Conservation (phyloP, 35 echinoderm and acorn worm genomes). For the Chiridota heheva region DNA sequence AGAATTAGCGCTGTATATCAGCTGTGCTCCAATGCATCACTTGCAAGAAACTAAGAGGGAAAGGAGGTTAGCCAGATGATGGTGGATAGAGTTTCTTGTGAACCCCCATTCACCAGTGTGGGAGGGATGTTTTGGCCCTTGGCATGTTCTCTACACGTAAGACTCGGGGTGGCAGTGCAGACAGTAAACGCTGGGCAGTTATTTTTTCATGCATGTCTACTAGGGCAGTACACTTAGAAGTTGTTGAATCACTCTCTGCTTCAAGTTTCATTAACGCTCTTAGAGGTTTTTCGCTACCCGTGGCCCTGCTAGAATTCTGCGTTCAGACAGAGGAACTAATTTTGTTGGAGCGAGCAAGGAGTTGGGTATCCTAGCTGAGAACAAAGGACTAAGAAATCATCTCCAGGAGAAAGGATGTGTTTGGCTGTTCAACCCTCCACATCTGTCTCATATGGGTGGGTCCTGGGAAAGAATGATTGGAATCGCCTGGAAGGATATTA, state of each 20-base stretch:
- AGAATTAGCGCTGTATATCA: too few species aligned
- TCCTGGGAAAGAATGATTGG: slow-evolving; percentile 40
- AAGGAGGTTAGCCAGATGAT: slow-evolving; percentile 8
- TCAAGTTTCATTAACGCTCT: slow-evolving; percentile 16
- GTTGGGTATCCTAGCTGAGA: neutral
- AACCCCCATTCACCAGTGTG: slow-evolving; percentile 42
- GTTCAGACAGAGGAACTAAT: slow-evolving; percentile 45
- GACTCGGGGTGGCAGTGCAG: slow-evolving; percentile 43
- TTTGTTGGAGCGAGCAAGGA: slow-evolving; percentile 38
- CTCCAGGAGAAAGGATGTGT: neutral
- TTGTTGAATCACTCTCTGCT: slow-evolving; percentile 17
- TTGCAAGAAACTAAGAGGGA: slow-evolving; percentile 50
- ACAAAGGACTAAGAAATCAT: neutral
- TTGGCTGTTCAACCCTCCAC: slow-evolving; percentile 35
- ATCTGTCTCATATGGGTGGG: slow-evolving; percentile 25
- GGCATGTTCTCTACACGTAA: slow-evolving; percentile 36
- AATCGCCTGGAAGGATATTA: slow-evolving; percentile 8
- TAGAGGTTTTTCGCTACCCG: slow-evolving; percentile 30
- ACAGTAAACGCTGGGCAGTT: slow-evolving; percentile 51
- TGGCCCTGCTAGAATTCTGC: slow-evolving; percentile 32
- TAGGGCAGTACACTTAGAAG: slow-evolving; percentile 38
- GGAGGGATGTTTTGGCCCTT: slow-evolving; percentile 52
- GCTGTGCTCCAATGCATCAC: slow-evolving; percentile 34
- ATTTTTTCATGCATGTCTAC: slow-evolving; percentile 41
- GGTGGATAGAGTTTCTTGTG: slow-evolving; percentile 13